Conservation (phyloP, 2,113 vertebrate genomes). For the Erpornis zantholeuca region DNA sequence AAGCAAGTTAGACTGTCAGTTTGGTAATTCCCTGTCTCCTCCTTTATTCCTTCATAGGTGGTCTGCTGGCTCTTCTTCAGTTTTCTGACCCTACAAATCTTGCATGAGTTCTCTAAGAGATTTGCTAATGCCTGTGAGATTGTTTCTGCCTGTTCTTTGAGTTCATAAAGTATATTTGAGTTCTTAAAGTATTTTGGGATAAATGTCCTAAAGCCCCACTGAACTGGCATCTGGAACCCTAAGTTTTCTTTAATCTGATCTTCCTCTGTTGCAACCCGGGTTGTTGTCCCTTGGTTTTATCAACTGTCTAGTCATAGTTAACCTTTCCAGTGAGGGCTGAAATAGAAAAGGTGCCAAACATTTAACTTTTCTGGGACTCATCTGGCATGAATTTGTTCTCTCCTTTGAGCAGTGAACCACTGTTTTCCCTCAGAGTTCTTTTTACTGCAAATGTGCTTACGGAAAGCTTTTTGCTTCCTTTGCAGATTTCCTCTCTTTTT, state of each 20-base stretch:
- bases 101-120: background rate
- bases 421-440: constrained; percentile 18
- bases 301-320: background rate
- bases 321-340: constrained; percentile 1
- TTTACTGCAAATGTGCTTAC: constrained; percentile 38
- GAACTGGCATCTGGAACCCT: background rate
- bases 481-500: constrained; percentile 66
- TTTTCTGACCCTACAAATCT: background rate
- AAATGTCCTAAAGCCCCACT: background rate
- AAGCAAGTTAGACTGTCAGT: background rate
- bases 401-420: background rate
- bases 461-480: constrained; percentile 52
- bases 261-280: background rate
- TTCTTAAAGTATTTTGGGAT: background rate
- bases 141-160: background rate
- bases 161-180: too few relatives aligned
- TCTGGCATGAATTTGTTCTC: constrained; percentile 19
- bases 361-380: constrained; percentile 3
- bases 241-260: background rate
- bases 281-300: background rate
- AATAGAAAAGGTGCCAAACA: background rate
- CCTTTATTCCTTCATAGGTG: background rate
- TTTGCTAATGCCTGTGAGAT: background rate
- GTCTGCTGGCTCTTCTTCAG: background rate
- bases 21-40: background rate